Evolutionary conservation across 2,888 invertebrate species (phyloP), one percentile per base, ranked within the genome.

Genomic region (Lycophotia porphyrea): DNA sequence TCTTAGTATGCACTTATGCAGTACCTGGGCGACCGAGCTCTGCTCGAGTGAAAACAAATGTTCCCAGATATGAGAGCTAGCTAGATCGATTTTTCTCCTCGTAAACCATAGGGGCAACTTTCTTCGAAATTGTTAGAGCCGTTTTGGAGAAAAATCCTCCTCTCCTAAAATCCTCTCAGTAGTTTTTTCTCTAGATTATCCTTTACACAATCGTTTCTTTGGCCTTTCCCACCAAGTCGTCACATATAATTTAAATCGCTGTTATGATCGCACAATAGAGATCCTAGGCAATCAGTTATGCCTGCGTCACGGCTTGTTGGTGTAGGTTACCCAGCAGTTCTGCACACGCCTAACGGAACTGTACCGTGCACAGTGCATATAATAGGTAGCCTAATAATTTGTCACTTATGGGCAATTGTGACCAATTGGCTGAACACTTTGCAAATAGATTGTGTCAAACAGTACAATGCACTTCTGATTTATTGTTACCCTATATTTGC

Each of bases 361-460:
- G 18, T 36, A n/a, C n/a, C n/a, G 63, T 76, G 68, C 82, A 64
- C 24, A 13, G 77, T 82, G 69, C 82, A 55, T 76, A n/a, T 81
- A 74, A 66, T 66, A 49, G 47, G 18, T 58, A 44, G 42, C 42
- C 34, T 70, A 60, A 24, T 36, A 55, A 63, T 31, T 71, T 75
- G 67, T 75, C 67, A 84, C 64, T 84, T 70, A 71, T 24, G 44
- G 36, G 39, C 73, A 81, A 81, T 84, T 84, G 77, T 67, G 36
- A 42, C 42, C 77, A 82, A 81, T 83, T 77, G 61, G 27, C 65
- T 71, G 69, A 68, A 75, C 49, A 76, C 69, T 11, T 77, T 71
- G 71, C 52, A 74, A 74, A 75, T 71, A 88, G 84, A 81, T 91
- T 44, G 44, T 80, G 74, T 81, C 44, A 67, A 69, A 70, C 71